Evolutionary conservation across 2,888 invertebrate genomes (phyloP).

Genomic region (Furcula furcula): DNA sequence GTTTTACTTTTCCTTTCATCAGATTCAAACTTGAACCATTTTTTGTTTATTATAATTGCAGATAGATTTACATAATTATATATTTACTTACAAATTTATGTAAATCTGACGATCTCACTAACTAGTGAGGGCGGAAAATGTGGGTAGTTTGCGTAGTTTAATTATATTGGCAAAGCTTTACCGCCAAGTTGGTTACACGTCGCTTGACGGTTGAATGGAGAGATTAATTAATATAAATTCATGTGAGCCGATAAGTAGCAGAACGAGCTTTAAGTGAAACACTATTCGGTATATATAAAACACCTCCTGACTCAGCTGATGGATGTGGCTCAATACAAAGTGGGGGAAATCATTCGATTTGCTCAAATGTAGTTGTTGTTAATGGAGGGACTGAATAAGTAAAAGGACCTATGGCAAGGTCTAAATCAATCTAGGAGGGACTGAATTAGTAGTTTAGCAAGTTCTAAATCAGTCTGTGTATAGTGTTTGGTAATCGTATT

Average conservation of each 20-base stretch:
- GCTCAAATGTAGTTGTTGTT: no score
- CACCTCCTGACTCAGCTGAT: constrained; percentile 3
- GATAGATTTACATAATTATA: not conserved
- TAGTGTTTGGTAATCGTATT: no score
- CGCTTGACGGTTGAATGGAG: constrained; percentile 24
- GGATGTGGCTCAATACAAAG: not conserved
- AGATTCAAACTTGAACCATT: not conserved
- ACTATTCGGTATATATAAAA: constrained; percentile 13
- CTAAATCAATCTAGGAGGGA: no score
- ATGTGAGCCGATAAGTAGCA: constrained; percentile 18
- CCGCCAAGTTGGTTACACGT: constrained; percentile 8
- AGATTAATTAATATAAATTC: constrained; percentile 34
- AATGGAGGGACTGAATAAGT: no score
- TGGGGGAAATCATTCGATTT: not conserved
- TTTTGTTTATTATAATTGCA: not conserved
- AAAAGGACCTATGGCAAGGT: no score
- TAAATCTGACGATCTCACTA: no score
- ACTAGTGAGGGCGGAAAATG: constrained; percentile 1
- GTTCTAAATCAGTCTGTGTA: no score
- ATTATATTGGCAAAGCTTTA: constrained; percentile 10
- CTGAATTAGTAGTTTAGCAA: no score
- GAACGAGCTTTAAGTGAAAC: constrained; percentile 19
- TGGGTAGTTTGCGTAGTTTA: constrained; percentile 14
- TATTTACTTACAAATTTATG: no score
- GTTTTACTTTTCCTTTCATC: not conserved